Base-by-base conservation (phyloP, 2,797 vertebrate genomes). In the Acrossocheilus wenchowensis region DNA sequence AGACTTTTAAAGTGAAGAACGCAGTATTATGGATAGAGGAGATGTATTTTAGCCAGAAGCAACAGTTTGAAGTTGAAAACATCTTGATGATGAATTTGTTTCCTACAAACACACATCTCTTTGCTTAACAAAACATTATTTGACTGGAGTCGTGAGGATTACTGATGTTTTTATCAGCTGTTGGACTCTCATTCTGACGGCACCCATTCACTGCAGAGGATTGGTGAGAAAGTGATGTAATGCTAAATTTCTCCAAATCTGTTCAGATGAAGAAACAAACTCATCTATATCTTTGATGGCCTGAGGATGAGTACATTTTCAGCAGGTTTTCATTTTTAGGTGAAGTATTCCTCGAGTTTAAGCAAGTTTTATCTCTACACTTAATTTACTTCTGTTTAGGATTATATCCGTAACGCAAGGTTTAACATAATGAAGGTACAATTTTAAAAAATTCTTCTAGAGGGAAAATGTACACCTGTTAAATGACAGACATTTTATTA, bases 401-500 rank as follows among this genome's bases (percentile, higher is more conserved):
- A 43, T 62, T 43, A 26, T 43, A 43, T 62, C 3, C 23, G 62
- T 26, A 60, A 78, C 10, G 1, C 30, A 78, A 57, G 26, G 11
- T 60, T 60, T 78, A 57, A 54, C 14, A 78, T 68, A 68, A 8
- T n/a, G 54, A 78, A 17, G 36, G 23, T 62, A 17, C 7, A 3
- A 60, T 62, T 26, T 43, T 3, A 79, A 62, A 79, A 82, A 34
- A 19, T 6, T 17, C 2, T 30, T 43, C 48, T 41, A 73, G 12
- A 30, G n/a, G 52, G 41, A 83, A 75, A 30, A 75, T 8, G 57
- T 19, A 66, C 57, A 36, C 54, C 19, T 48, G 68, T 82, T 68
- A 36, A 64, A 83, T 64, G 19, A n/a, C 48, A 62, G 50, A 21
- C 26, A 75, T 62, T 66, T 84, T 77, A 66, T 84, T 41, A 77